These are phyloP conservation scores for Agonopterix heracliana DNA, from an alignment of 2,888 invertebrate species.

Conservation along the genomic window DNA sequence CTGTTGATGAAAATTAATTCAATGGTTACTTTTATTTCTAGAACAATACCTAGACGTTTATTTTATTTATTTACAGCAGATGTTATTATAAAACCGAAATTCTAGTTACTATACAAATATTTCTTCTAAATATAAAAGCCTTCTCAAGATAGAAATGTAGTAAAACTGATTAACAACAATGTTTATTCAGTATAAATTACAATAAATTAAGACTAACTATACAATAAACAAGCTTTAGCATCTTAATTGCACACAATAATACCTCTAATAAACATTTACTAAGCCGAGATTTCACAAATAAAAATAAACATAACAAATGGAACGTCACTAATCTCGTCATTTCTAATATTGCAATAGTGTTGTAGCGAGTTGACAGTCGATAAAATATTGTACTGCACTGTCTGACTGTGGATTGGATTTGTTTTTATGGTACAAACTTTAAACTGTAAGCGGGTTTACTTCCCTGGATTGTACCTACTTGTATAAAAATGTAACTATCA, in stretches of 20 bases:
- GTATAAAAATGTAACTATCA: not conserved
- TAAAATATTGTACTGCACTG: not conserved
- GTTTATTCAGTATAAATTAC: not conserved
- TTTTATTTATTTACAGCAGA: not conserved
- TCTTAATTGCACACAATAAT: constrained; percentile 5
- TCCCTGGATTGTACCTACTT: not conserved
- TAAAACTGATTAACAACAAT: not conserved
- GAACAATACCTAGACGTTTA: no score
- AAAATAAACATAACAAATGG: constrained; percentile 11
- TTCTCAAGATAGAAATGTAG: not conserved
- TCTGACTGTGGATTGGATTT: not conserved
- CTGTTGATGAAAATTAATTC: no score
- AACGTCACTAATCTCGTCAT: constrained; percentile 5
- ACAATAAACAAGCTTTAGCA: not conserved
- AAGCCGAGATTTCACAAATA: constrained; percentile 4
- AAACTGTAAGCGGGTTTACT: not conserved
- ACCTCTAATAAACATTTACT: constrained; percentile 6
- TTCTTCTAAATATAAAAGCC: no score
- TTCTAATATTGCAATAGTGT: constrained; percentile 1
- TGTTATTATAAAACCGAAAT: not conserved
- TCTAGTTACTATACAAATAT: not conserved
- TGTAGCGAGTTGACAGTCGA: not conserved
- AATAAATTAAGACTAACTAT: not conserved
- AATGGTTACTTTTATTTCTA: no score
- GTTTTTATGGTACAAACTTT: not conserved